Conservation (phyloP, 2,113 vertebrate genomes). For the Perognathus longimembris region DNA sequence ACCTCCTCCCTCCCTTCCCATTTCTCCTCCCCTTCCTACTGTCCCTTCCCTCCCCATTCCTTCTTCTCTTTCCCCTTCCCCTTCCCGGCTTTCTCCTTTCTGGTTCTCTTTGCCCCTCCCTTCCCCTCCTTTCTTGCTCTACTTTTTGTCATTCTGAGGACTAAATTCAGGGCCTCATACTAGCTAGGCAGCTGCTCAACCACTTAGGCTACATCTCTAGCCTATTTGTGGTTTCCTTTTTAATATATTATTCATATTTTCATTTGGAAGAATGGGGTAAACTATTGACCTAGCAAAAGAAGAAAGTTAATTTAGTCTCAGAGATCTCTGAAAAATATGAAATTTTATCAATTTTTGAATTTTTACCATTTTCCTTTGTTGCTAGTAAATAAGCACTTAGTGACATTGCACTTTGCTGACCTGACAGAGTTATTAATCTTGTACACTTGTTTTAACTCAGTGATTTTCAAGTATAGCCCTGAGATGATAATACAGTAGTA, state of each 20-base stretch:
- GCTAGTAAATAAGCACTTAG: background rate
- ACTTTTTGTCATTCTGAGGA: no score
- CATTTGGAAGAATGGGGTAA: background rate
- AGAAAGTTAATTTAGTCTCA: background rate
- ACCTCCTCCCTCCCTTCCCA: no score
- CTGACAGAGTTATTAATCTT: conserved; percentile 28
- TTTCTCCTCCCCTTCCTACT: no score
- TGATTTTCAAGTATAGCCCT: conserved; percentile 13
- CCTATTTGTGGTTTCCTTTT: conserved; percentile 32
- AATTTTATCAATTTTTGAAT: background rate
- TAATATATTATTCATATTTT: conserved; percentile 27
- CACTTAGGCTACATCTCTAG: no score
- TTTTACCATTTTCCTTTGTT: background rate
- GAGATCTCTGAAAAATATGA: background rate
- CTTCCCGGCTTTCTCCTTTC: no score
- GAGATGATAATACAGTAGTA: background rate
- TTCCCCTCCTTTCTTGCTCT: no score
- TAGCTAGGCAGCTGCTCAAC: no score
- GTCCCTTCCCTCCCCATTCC: no score
- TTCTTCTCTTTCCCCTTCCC: no score
- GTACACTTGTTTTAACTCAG: conserved; percentile 17
- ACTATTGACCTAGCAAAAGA: conserved; percentile 33
- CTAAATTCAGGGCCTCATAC: no score
- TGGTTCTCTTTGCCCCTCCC: no score
- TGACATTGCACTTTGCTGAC: background rate